Evolutionary conservation across 2,888 invertebrate species (phyloP), one percentile per base, ranked within the genome.

Genomic region (Mythimna lalbum): DNA sequence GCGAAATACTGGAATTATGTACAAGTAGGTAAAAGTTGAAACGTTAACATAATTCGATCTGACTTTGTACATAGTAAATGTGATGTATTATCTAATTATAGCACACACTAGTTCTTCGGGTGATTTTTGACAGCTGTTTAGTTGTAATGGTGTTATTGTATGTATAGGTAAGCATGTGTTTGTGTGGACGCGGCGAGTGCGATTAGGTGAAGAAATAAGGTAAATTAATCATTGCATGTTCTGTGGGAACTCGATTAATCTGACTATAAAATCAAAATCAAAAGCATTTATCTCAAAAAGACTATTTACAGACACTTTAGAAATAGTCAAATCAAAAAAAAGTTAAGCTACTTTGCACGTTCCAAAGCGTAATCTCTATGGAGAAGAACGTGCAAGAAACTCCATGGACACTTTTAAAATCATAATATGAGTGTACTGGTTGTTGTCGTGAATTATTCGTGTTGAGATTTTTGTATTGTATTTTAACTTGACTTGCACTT

Each of bases 61-160:
- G 81, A 81, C 53, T 53, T 60, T 78, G 74, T 81, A 81, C 63
- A 78, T 74, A 81, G 43, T 64, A 49, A 55, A 57, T 66, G 50
- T 65, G 53, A 55, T 63, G 68, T 70, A 52, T 60, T 77, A 23
- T 69, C 33, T 57, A 31, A 53, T 14, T 63, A 49, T 5, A 39
- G 76, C 69, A 77, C 80, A 80, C 80, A 77, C 81, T 80, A 74
- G 78, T 71, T 74, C 78, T 59, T 64, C 1, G 27, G 31, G 27
- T 27, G 7, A 47, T n/a, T 61, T 53, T 39, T 9, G 33, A 65
- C 53, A 63, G 33, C 62, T 73, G 27, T 36, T 57, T 62, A 52
- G 23, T 4, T 57, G 27, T n/a, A 52, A 59, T 59, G 50, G 56
- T 69, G 49, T 75, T 62, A 59, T 19, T 75, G 59, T 55, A 19